These are phyloP conservation scores for Macropodus opercularis DNA, from an alignment of 2,797 vertebrate genomes.

Conservation along the genomic window DNA sequence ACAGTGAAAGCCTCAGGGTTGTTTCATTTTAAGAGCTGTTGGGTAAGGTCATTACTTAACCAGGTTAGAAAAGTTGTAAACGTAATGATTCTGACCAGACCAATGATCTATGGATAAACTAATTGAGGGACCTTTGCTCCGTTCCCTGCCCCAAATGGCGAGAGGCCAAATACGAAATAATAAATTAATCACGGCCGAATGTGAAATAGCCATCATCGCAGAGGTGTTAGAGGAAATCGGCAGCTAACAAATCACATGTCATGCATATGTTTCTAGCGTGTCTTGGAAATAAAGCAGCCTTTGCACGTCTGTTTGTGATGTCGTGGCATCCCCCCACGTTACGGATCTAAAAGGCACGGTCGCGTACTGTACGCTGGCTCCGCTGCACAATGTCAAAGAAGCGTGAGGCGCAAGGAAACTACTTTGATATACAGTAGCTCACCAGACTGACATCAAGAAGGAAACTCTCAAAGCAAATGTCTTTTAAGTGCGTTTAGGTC, in stretches of 20 bases:
- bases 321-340: slow-evolving; percentile 45
- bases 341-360: slow-evolving; percentile 58
- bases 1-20: slow-evolving; percentile 80
- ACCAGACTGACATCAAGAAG: slow-evolving; percentile 13
- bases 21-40: slow-evolving; percentile 83
- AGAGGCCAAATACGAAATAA: slow-evolving; percentile 64
- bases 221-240: slow-evolving; percentile 61
- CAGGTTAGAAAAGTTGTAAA: slow-evolving; percentile 85
- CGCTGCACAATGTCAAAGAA: slow-evolving; percentile 60
- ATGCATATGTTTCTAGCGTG: slow-evolving; percentile 58
- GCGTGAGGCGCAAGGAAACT: slow-evolving; percentile 45
- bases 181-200: slow-evolving; percentile 76
- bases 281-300: slow-evolving; percentile 64
- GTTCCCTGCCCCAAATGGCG: slow-evolving; percentile 47
- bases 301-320: slow-evolving; percentile 53
- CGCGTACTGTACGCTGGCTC: too few species aligned
- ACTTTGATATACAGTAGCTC: slow-evolving; percentile 29
- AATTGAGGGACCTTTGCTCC: slow-evolving; percentile 67
- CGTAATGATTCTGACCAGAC: slow-evolving; percentile 79
- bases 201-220: slow-evolving; percentile 66
- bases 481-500: too few species aligned
- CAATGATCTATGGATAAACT: slow-evolving; percentile 75
- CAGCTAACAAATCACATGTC: slow-evolving; percentile 59
- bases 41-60: slow-evolving; percentile 88
- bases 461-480: too few species aligned